These are phyloP conservation scores for Nerophis lumbriciformis DNA, from an alignment of 2,113 vertebrate genomes.

Conservation along the genomic window DNA sequence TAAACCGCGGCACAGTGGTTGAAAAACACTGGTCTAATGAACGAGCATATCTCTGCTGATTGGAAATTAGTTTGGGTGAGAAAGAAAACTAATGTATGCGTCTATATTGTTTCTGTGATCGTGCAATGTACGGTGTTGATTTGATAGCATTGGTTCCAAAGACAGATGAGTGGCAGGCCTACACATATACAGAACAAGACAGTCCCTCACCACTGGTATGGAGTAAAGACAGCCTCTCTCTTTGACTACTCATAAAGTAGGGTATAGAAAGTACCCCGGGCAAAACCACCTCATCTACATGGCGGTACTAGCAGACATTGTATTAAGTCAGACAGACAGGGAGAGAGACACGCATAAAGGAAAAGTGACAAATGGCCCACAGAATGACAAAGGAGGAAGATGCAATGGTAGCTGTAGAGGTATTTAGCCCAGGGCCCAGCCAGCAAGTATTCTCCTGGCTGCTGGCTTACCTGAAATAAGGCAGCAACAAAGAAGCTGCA, in stretches of 20 bases:
- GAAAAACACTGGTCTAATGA: conserved; percentile 7
- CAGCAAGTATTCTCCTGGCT: conserved; percentile 39
- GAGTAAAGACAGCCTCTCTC: not conserved
- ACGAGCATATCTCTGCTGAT: conserved; percentile 31
- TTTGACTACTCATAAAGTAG: conserved; percentile 15
- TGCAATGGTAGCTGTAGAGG: conserved; percentile 31
- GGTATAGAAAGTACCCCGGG: conserved; percentile 40
- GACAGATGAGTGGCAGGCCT: not conserved
- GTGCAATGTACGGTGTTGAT: conserved; percentile 10
- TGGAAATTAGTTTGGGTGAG: conserved; percentile 20
- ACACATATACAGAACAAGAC: conserved; percentile 1
- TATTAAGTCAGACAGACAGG: conserved; percentile 31
- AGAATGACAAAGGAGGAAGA: conserved; percentile 31
- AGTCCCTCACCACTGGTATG: not conserved
- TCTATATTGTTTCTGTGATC: conserved; percentile 10
- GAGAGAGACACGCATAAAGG: conserved; percentile 25
- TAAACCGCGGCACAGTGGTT: too few species aligned
- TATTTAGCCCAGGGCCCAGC: conserved; percentile 43
- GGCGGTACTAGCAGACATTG: conserved; percentile 27
- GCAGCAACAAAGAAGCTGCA: conserved; percentile 28
- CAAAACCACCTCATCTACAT: conserved; percentile 40
- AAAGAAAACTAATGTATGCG: conserved; percentile 10
- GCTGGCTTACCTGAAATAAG: conserved; percentile 38
- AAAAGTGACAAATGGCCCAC: conserved; percentile 24
- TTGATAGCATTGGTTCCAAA: not conserved